These are phyloP conservation scores for Psammodynastes pulverulentus DNA, from an alignment of 2,113 vertebrate genomes.

Conservation along the genomic window DNA sequence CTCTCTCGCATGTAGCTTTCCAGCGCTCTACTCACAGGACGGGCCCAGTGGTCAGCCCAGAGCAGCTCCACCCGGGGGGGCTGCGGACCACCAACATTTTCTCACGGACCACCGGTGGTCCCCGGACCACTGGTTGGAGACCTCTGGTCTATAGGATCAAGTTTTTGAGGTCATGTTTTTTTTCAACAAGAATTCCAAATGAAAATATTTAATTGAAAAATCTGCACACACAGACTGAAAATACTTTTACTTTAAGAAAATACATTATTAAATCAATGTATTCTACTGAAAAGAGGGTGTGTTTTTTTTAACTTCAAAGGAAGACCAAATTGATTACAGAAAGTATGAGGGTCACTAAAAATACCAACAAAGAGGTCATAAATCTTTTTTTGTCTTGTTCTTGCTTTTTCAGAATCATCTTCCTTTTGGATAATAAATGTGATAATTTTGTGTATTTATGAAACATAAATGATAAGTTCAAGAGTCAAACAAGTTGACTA, in stretches of 20 bases:
- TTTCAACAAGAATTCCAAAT: slow-evolving; percentile 1
- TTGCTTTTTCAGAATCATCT: not conserved
- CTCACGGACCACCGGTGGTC: too few species aligned
- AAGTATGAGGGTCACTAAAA: not conserved
- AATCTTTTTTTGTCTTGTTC: not conserved
- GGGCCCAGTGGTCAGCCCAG: too few species aligned
- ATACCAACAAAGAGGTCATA: not conserved
- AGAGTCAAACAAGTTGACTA: not conserved
- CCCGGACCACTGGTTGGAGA: too few species aligned
- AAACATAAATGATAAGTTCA: not conserved
- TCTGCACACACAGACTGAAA: not conserved
- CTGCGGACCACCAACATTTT: too few species aligned
- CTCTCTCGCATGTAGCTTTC: too few species aligned
- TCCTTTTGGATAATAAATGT: not conserved
- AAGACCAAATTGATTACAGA: not conserved
- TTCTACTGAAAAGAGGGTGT: not conserved
- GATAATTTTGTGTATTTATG: not conserved
- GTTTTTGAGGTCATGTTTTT: slow-evolving; percentile 18
- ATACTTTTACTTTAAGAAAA: not conserved
- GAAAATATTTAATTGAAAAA: not conserved
- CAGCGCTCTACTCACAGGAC: too few species aligned
- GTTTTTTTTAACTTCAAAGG: not conserved
- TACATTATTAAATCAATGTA: not conserved
- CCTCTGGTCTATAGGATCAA: too few species aligned
- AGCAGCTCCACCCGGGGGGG: too few species aligned